These are phyloP conservation scores for Kryptopterus vitreolus DNA, from an alignment of 2,797 vertebrate genomes.

Conservation along the genomic window DNA sequence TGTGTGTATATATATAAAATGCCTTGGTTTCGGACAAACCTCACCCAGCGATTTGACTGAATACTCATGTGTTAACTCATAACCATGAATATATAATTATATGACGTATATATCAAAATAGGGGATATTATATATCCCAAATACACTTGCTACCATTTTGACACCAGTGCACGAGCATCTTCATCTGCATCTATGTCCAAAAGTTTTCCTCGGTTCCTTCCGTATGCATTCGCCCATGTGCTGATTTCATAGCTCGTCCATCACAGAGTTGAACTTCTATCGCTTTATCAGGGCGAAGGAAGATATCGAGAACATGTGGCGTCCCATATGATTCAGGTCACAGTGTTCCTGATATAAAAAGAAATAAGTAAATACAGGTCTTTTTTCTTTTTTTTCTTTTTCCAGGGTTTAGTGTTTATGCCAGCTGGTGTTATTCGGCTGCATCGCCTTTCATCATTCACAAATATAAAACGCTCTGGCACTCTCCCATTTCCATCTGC, in stretches of 20 bases:
- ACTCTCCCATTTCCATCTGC: constrained; percentile 46
- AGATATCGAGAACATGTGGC: constrained; percentile 20
- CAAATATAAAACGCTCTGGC: constrained; percentile 56
- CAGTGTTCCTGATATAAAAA: not conserved
- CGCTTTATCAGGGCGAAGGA: constrained; percentile 19
- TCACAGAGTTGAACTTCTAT: constrained; percentile 22
- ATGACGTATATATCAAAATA: too few relatives aligned
- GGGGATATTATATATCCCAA: too few relatives aligned
- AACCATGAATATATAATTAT: too few relatives aligned
- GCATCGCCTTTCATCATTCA: constrained; percentile 47
- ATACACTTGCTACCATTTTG: too few relatives aligned
- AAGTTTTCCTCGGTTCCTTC: constrained; percentile 32
- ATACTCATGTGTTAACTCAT: too few relatives aligned
- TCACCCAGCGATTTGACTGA: too few relatives aligned
- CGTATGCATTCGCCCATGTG: constrained; percentile 35
- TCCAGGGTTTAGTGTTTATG: constrained; percentile 11
- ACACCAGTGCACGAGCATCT: constrained; percentile 28
- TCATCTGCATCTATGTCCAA: not conserved
- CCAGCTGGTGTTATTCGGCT: constrained; percentile 52
- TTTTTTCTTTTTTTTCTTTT: constrained; percentile 6
- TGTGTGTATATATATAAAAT: too few relatives aligned
- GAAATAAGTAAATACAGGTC: not conserved
- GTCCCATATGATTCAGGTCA: not conserved
- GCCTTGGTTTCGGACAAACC: too few relatives aligned
- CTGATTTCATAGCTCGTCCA: constrained; percentile 37